Evolutionary conservation across 2,888 invertebrate species (phyloP).

Genomic region (Venustoraphidia nigricollis): DNA sequence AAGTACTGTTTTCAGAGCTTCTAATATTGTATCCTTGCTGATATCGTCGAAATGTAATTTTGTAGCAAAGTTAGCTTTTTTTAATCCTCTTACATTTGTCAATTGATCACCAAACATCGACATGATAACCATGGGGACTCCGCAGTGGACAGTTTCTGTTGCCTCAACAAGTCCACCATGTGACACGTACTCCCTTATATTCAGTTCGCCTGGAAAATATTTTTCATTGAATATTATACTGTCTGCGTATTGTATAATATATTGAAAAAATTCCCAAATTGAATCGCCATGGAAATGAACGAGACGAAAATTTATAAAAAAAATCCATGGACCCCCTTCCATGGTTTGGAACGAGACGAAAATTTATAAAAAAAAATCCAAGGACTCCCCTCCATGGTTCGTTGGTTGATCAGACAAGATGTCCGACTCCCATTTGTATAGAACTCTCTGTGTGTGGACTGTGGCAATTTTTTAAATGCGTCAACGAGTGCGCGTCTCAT

Average conservation of each 20-base stretch:
- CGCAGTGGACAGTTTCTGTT: slow-evolving; percentile 51
- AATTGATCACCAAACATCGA: slow-evolving; percentile 59
- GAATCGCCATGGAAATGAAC: too few species aligned
- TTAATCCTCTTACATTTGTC: slow-evolving; percentile 43
- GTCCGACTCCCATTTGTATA: slow-evolving; percentile 68
- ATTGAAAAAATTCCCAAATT: too few species aligned
- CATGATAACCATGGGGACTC: slow-evolving; percentile 46
- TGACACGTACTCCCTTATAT: slow-evolving; percentile 47
- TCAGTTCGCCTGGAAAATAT: slow-evolving; percentile 41
- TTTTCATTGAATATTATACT: too few species aligned
- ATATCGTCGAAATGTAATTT: slow-evolving; percentile 39
- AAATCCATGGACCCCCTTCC: too few species aligned
- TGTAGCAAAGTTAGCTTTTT: slow-evolving; percentile 41
- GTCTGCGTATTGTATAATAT: too few species aligned
- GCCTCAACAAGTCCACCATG: slow-evolving; percentile 53
- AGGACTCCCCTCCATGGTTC: too few species aligned
- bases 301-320: too few species aligned
- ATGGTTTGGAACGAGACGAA: too few species aligned
- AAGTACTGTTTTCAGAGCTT: slow-evolving; percentile 38
- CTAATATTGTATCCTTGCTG: slow-evolving; percentile 34
- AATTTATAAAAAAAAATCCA: too few species aligned
- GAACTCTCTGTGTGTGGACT: slow-evolving; percentile 50
- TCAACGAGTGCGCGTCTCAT: slow-evolving; percentile 41
- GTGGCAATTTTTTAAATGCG: slow-evolving; percentile 39
- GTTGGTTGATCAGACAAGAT: slow-evolving; percentile 36